A percentile compares a stretch with the other conserved stretches of the same genome.
These are phyloP conservation scores for Zosterops pallidus DNA, from an alignment of 2,113 vertebrate genomes.

Conservation along the genomic window DNA sequence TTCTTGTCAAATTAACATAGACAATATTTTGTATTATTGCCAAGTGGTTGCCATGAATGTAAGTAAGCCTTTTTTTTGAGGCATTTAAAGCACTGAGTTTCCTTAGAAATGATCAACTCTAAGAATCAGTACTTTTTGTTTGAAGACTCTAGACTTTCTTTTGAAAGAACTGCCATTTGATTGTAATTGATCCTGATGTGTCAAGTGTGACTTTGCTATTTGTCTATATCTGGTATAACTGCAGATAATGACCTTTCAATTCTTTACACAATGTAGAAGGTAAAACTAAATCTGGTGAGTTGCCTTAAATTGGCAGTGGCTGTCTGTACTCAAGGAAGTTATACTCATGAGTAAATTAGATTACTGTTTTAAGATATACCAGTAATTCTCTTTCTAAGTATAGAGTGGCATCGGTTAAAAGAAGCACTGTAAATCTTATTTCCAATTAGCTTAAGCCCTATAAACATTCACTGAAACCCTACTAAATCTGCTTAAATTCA, in stretches of 20 bases:
- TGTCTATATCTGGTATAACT: not conserved
- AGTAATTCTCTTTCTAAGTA: slow-evolving; percentile 14
- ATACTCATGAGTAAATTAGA: slow-evolving; percentile 23
- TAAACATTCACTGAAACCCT: slow-evolving; percentile 37
- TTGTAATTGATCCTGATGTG: not conserved
- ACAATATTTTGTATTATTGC: not conserved
- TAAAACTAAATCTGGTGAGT: not conserved
- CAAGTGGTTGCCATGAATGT: not conserved
- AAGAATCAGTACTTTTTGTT: not conserved
- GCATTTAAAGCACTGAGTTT: not conserved
- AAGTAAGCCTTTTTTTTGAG: not conserved
- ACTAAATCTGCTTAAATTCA: slow-evolving; percentile 62
- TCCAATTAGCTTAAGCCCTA: slow-evolving; percentile 55
- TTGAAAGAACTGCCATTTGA: not conserved
- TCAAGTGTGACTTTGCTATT: not conserved
- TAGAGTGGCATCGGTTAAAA: slow-evolving; percentile 37
- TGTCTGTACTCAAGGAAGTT: not conserved
- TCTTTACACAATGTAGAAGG: not conserved
- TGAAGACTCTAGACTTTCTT: not conserved
- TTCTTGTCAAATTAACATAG: not conserved
- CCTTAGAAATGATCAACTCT: not conserved
- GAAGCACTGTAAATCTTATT: slow-evolving; percentile 53
- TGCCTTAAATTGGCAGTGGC: not conserved
- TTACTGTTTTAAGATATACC: slow-evolving; percentile 29
- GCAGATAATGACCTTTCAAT: not conserved